Evolutionary conservation across 2,113 vertebrate genomes (phyloP).

Genomic region (Panthera leo): DNA sequence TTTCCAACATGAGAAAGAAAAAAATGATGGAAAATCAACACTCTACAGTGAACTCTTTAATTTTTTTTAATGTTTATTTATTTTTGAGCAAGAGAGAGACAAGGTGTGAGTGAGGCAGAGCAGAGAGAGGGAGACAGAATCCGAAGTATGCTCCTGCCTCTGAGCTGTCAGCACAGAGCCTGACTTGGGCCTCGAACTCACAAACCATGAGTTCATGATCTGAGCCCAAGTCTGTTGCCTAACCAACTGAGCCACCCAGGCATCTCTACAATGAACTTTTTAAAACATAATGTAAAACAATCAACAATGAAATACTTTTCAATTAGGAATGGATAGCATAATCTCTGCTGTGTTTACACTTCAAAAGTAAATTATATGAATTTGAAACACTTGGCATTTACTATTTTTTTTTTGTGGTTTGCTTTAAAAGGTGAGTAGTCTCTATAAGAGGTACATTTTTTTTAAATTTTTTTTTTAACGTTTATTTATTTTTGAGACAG

Average conservation of each 20-base stretch:
- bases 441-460: not conserved
- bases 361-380: constrained; percentile 1
- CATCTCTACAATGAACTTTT: not conserved
- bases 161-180: too few species aligned
- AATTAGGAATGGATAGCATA: not conserved
- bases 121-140: too few species aligned
- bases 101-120: too few species aligned
- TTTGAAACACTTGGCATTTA: not conserved
- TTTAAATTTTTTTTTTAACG: too few species aligned
- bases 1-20: not conserved
- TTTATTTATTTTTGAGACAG: too few species aligned
- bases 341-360: not conserved
- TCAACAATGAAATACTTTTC: not conserved
- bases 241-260: too few species aligned
- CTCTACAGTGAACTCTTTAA: not conserved
- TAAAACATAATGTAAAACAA: not conserved
- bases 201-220: too few species aligned
- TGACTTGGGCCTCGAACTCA: too few species aligned
- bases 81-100: too few species aligned
- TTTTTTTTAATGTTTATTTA: not conserved
- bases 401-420: not conserved
- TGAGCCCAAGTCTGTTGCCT: too few species aligned
- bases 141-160: too few species aligned
- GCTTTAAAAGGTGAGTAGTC: not conserved
- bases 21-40: not conserved